A percentile compares a stretch with the other conserved stretches of the same genome.
Evolutionary conservation across 92 coral and sea anemone genomes (phyloP).

Genomic region (Ricordea florida): DNA sequence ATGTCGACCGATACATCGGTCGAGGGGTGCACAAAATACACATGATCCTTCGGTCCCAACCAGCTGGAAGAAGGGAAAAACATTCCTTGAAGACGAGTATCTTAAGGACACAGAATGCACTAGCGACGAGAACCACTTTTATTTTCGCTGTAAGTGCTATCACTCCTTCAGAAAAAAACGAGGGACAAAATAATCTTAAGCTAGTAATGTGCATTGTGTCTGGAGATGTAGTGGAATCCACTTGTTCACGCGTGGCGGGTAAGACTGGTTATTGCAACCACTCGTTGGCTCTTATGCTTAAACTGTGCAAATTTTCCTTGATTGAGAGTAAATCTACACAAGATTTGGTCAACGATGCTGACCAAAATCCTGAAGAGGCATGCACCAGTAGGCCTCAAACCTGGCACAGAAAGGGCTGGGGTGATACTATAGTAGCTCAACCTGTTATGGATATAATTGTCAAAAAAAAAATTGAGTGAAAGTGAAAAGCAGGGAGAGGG

Average conservation of each 20-base stretch:
- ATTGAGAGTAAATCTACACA: constrained; percentile 13
- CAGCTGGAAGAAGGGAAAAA: too few relatives aligned
- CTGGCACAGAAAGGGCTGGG: constrained; percentile 34
- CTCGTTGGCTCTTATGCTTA: constrained; percentile 39
- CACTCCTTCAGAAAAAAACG: constrained; percentile 30
- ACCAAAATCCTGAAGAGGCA: background rate
- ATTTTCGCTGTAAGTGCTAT: background rate
- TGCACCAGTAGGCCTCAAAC: constrained; percentile 28
- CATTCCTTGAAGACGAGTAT: too few relatives aligned
- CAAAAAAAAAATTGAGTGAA: constrained; percentile 7
- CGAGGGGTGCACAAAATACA: too few relatives aligned
- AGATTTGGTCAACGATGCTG: constrained; percentile 7
- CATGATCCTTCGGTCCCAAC: too few relatives aligned
- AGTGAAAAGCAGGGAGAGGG: background rate
- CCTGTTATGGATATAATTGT: constrained; percentile 25
- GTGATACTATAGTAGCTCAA: constrained; percentile 25
- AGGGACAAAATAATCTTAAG: constrained; percentile 23
- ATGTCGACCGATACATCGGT: too few relatives aligned
- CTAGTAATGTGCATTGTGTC: constrained; percentile 21
- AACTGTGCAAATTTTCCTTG: constrained; percentile 35
- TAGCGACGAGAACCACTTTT: too few relatives aligned
- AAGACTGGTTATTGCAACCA: constrained; percentile 53
- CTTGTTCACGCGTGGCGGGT: constrained; percentile 13
- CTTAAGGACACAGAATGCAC: too few relatives aligned
- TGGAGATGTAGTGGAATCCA: background rate